These are phyloP conservation scores for Selenia dentaria DNA, from an alignment of 2,888 invertebrate genomes.

Conservation along the genomic window DNA sequence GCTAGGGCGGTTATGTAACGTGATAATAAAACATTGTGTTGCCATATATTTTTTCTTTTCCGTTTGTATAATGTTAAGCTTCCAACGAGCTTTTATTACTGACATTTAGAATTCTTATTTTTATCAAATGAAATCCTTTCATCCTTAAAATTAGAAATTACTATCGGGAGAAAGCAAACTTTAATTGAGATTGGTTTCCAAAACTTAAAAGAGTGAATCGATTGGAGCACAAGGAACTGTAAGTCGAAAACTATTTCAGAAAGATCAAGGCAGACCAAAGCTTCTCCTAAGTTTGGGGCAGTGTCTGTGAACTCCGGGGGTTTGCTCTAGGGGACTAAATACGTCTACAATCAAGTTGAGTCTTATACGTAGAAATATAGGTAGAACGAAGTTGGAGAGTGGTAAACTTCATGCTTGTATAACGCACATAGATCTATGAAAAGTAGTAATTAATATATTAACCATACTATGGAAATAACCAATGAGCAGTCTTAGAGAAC, in stretches of 20 bases:
- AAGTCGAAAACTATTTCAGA: slow-evolving; percentile 29
- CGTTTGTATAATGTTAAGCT: slow-evolving; percentile 3
- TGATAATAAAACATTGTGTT: slow-evolving; percentile 25
- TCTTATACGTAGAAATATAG: slow-evolving; percentile 6
- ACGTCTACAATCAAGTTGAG: slow-evolving; percentile 5
- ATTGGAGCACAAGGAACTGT: slow-evolving; percentile 28
- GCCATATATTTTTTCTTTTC: slow-evolving; percentile 5
- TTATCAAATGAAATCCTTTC: too few relatives aligned
- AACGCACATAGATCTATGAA: too few relatives aligned
- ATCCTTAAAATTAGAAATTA: too few relatives aligned
- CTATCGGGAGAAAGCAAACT: slow-evolving; percentile 16
- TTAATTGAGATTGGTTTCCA: slow-evolving; percentile 16
- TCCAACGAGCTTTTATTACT: slow-evolving; percentile 1
- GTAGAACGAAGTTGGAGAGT: too few relatives aligned
- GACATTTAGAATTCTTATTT: too few relatives aligned
- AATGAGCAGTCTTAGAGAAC: too few relatives aligned
- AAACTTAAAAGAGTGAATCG: slow-evolving; percentile 19
- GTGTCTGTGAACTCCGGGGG: slow-evolving; percentile 22
- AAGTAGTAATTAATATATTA: too few relatives aligned
- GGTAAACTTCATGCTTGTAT: too few relatives aligned
- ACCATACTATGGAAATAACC: too few relatives aligned
- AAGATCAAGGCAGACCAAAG: slow-evolving; percentile 29
- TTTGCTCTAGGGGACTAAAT: slow-evolving; percentile 15
- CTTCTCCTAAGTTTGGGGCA: slow-evolving; percentile 28
- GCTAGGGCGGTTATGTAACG: slow-evolving; percentile 17